phyloP scores from a whole-genome alignment of 2,888 invertebrate genomes.

The Blastobasis lacticolella region DNA sequence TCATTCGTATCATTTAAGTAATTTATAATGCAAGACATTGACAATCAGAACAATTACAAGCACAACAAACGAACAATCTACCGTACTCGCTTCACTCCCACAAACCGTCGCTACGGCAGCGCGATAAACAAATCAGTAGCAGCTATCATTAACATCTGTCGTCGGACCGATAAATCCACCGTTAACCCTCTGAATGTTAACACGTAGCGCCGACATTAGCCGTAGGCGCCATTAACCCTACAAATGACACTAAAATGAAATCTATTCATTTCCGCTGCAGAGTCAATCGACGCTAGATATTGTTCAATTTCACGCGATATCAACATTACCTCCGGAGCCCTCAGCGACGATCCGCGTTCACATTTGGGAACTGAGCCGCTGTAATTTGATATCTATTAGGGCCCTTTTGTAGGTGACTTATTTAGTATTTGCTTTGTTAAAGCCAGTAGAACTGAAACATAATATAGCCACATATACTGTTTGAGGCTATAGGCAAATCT shows the following conservation, averaged over 20 bases:
- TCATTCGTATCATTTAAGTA: no score
- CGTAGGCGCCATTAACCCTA: slow-evolving; percentile 64
- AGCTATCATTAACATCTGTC: slow-evolving; percentile 40
- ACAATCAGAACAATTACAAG: no score
- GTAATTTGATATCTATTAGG: slow-evolving; percentile 19
- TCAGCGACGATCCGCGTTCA: slow-evolving; percentile 27
- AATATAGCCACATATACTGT: no score
- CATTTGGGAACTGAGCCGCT: slow-evolving; percentile 24
- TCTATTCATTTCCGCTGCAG: slow-evolving; percentile 71
- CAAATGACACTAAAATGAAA: slow-evolving; percentile 74
- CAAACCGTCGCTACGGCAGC: no score
- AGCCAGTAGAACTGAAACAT: no score
- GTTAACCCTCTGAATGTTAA: slow-evolving; percentile 28
- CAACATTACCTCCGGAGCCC: slow-evolving; percentile 49
- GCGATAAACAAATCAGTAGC: no score
- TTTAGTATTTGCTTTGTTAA: no score
- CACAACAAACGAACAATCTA: no score
- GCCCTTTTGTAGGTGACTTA: slow-evolving; percentile 1
- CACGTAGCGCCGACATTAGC: slow-evolving; percentile 43
- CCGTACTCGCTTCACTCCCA: no score
- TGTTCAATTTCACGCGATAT: slow-evolving; percentile 69
- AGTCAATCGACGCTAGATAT: slow-evolving; percentile 67
- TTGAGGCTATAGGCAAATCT: no score
- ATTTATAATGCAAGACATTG: no score
- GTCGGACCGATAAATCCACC: slow-evolving; percentile 31